Evolutionary conservation across 2,888 invertebrate genomes (phyloP), one percentile per base, ranked within the genome.

Genomic region (Arctia plantaginis): DNA sequence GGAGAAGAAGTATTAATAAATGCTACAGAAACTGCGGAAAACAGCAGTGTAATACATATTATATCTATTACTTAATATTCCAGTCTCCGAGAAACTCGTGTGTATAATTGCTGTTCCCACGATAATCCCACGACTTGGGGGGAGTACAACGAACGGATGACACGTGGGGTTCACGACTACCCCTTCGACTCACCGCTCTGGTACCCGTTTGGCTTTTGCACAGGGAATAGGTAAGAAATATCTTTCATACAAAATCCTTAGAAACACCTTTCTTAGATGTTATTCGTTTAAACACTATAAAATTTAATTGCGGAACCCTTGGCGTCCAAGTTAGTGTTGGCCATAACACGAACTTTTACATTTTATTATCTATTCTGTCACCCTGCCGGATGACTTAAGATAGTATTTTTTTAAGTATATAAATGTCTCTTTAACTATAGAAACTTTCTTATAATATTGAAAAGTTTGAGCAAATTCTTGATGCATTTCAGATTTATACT

Each of bases 21-120:
- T 39, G 39, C 39, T 39, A 39, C 39, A 39, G 44, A 44, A 44
- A 44, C 44, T 44, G 44, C 15, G 3, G 44, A 15, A 13, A 44
- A 47, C 47, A 6, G 3, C 23, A 51, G 20, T 51, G 18, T 23
- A 51, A 6, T 51, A 23, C 2, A 47, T 3, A 27, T 27, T 27
- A 23, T 27, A 27, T 59, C 13, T 3, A 27, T 27, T 27, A 30
- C 10, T n/a, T 69, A 27, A 0, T 8, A 15, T 18, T 3, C 8
- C 85, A 95, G 95, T 72, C 39, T 77, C 0, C 80, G 81, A 0
- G 89, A 88, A 0, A 91, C 96, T 2, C 92, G 96, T 71, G 97
- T 98, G 27, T 98, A 98, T 93, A 98, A 98, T 91, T 97, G 97
- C 90, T 97, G 97, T 55, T 97, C 97, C 0, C 97, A 97, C 66